Percentiles rank a stretch among this genome's conserved stretches.
Conservation (phyloP, 2,797 vertebrate species). For the Clarias pachynema region DNA sequence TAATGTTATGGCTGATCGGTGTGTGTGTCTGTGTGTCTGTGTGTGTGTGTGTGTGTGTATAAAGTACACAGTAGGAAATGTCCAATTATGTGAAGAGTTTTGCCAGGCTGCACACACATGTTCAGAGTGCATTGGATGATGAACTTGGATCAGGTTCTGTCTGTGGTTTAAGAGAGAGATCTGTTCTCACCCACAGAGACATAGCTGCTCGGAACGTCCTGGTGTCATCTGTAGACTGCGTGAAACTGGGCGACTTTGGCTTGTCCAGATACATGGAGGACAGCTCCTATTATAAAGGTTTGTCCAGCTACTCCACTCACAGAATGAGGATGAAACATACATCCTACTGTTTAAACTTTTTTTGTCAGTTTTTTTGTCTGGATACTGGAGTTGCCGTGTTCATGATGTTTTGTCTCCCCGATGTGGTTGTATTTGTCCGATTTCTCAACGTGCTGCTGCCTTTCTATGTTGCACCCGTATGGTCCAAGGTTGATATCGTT, state of each 20-base stretch:
- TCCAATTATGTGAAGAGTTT: not conserved
- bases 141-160: not conserved
- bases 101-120: not conserved
- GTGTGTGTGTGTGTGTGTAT: too few species aligned
- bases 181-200: slow-evolving; percentile 76
- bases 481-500: too few species aligned
- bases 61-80: not conserved
- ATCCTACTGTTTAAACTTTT: too few species aligned
- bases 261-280: slow-evolving; percentile 98
- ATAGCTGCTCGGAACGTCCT: slow-evolving; percentile 97
- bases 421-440: too few species aligned
- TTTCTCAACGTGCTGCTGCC: too few species aligned
- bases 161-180: not conserved
- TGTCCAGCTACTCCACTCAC: not conserved
- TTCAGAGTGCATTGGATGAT: not conserved
- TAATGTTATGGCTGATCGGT: too few species aligned
- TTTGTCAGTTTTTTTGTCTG: too few species aligned
- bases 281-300: slow-evolving; percentile 98
- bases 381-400: too few species aligned
- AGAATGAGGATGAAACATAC: not conserved
- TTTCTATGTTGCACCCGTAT: too few species aligned
- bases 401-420: too few species aligned
- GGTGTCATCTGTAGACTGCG: slow-evolving; percentile 92
- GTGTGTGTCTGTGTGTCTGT: too few species aligned
- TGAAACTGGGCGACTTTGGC: slow-evolving; percentile 96